These are phyloP conservation scores for Alca torda DNA, from an alignment of 2,797 vertebrate species.

Conservation along the genomic window DNA sequence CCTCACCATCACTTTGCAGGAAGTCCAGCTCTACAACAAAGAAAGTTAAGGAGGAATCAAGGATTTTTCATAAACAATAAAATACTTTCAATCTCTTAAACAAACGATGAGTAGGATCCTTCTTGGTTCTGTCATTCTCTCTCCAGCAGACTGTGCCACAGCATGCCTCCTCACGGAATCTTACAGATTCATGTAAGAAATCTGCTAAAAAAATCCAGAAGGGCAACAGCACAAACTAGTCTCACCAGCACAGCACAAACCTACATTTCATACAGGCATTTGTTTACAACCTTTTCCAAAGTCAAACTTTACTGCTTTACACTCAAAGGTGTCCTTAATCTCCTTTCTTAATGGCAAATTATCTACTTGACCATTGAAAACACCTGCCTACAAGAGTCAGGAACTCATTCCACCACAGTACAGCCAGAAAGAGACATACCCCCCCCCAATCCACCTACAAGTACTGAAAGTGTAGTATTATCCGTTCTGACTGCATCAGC, in stretches of 20 bases:
- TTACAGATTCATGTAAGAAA: background rate
- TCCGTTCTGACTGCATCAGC: background rate
- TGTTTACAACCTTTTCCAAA: background rate
- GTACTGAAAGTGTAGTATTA: background rate
- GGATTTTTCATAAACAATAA: background rate
- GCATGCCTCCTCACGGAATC: background rate
- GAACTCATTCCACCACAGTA: background rate
- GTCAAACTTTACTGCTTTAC: background rate
- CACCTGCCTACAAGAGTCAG: background rate
- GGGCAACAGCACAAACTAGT: background rate
- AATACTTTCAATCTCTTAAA: background rate
- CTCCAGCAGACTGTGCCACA: background rate
- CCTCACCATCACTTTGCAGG: background rate
- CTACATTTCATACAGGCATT: background rate
- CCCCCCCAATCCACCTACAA: too few species aligned
- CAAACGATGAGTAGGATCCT: background rate
- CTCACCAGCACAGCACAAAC: background rate
- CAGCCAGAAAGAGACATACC: background rate
- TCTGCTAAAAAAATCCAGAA: background rate
- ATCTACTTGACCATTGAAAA: background rate
- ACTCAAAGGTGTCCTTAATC: background rate
- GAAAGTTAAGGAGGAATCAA: background rate
- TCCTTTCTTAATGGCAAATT: background rate
- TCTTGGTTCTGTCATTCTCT: background rate
- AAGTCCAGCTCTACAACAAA: background rate